Conservation (phyloP, 2,888 invertebrate genomes). For the Patella depressa region DNA sequence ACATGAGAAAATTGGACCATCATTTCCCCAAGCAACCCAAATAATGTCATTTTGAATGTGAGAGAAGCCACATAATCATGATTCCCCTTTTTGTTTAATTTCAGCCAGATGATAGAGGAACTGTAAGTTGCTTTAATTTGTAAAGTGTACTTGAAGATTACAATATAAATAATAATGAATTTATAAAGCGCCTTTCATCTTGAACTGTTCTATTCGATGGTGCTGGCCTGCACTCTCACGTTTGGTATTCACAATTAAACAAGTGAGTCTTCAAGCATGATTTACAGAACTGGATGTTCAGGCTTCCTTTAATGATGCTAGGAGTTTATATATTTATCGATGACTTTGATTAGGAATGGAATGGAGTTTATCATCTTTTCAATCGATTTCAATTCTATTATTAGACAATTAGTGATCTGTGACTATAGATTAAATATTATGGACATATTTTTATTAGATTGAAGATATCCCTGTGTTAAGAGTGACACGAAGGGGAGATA, state of each 20-base stretch:
- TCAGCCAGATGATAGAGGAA: constrained; percentile 85
- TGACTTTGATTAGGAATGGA: too few relatives aligned
- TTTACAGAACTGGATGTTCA: background rate
- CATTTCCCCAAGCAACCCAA: too few relatives aligned
- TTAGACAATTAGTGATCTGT: background rate
- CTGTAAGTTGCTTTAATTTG: constrained; percentile 51
- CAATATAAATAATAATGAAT: constrained; percentile 4
- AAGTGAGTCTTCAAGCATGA: background rate
- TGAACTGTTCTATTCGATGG: too few relatives aligned
- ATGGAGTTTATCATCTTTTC: too few relatives aligned
- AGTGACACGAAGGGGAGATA: constrained; percentile 79
- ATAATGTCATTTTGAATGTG: too few relatives aligned
- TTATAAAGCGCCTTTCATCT: background rate
- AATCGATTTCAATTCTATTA: too few relatives aligned
- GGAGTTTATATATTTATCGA: too few relatives aligned
- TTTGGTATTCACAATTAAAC: background rate
- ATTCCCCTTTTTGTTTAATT: constrained; percentile 29
- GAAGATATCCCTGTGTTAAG: constrained; percentile 79
- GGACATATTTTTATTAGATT: constrained; percentile 67
- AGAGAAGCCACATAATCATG: too few relatives aligned
- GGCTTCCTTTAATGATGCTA: background rate
- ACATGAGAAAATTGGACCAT: too few relatives aligned
- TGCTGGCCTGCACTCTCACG: background rate
- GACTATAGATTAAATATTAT: background rate
- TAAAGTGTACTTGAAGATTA: background rate